Base-by-base conservation (phyloP, 1,140 invertebrate genomes). In the Drosophila pandora region DNA sequence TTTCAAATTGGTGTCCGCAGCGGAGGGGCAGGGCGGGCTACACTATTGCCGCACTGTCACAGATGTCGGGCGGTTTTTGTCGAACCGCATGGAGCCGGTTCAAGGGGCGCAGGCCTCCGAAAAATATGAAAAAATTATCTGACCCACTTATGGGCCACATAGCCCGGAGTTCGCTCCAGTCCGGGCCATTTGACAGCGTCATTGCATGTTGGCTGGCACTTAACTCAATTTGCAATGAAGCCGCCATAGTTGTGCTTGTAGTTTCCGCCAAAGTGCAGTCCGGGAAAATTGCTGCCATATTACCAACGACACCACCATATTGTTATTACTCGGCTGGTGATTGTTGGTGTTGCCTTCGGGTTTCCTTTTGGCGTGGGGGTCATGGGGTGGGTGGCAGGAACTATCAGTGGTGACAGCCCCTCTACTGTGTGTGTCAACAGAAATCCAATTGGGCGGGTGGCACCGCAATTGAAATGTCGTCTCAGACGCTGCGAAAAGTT, bases 401-500 rank as follows among this genome's bases (percentile, higher is more conserved):
- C 67, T 71, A 77, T 56, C 48, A 54, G 58, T 59, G 78, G 49
- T 62, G 58, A 62, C 72, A 68, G 41, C 82, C 82, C 82, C 82
- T 88, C 78, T 61, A 57, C 78, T 78, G 64, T 82, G 74, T 70
- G 63, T 57, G 63, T 77, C 82, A 77, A 81, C 82, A 85, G 59
- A 80, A 85, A 87, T 82, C 78, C 69, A 87, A 70, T 78, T 73
- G 77, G 58, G 68, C 28, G 34, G 47, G 77, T 61, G 78, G 70
- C 71, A 82, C 82, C 82, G 69, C 78, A 85, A 85, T 82, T 85
- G 74, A 85, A 82, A 85, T 85, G 82, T 82, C 78, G 73, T 73
- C 52, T 71, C 78, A 70, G 77, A 70, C 65, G 50, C 56, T 67
- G 54, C 57, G 67, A 65, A 78, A 87, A 55, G 62, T 76, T 79